These are phyloP conservation scores for Dermochelys coriacea DNA, from an alignment of 2,797 vertebrate species.

Conservation along the genomic window DNA sequence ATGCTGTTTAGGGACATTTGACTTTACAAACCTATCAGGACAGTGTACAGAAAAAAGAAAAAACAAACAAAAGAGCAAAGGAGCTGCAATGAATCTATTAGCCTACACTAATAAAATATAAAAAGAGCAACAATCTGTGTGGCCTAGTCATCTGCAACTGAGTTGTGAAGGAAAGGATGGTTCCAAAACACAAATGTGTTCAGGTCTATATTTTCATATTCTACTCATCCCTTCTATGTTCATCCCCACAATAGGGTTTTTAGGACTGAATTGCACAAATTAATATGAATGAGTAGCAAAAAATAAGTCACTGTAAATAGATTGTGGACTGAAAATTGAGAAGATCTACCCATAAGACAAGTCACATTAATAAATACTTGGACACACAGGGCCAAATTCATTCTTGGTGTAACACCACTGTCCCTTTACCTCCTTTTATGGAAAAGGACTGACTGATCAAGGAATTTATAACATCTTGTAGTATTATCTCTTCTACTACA, in stretches of 20 bases:
- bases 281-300: neutral
- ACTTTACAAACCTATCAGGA: constrained; percentile 26
- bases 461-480: neutral
- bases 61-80: constrained; percentile 30
- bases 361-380: neutral
- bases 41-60: neutral
- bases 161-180: neutral
- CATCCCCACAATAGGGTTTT: neutral
- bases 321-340: neutral
- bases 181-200: neutral
- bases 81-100: neutral
- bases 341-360: neutral
- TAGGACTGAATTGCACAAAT: neutral
- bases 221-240: neutral
- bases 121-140: neutral
- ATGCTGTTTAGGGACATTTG: constrained; percentile 32
- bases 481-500: neutral
- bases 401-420: neutral
- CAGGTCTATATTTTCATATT: neutral
- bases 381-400: neutral
- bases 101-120: neutral
- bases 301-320: accelerated
- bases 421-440: neutral
- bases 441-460: neutral
- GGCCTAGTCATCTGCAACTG: neutral